Conservation (phyloP, 2,888 invertebrate genomes). For the Morinoia aosen region DNA sequence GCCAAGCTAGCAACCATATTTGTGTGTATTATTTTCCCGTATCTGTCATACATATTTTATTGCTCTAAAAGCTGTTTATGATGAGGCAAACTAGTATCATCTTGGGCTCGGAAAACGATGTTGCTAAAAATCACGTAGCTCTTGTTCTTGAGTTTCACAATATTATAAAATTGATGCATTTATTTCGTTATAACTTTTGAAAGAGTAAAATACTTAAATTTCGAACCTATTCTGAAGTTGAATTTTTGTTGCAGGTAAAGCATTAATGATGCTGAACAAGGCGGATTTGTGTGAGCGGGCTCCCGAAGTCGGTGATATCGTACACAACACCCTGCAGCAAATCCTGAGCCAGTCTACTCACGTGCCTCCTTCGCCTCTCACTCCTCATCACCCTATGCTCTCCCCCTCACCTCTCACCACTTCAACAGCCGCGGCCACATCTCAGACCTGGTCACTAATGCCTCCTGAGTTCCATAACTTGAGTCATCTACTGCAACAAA, state of each 20-base stretch:
- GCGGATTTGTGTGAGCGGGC: constrained; percentile 91
- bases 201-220: not conserved
- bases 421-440: constrained; percentile 59
- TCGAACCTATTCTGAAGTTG: not conserved
- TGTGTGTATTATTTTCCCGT: not conserved
- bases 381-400: constrained; percentile 66
- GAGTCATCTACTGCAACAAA: constrained; percentile 85
- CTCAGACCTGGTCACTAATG: constrained; percentile 73
- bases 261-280: constrained; percentile 89
- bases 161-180: not conserved
- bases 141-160: not conserved
- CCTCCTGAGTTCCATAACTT: constrained; percentile 84
- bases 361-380: constrained; percentile 66
- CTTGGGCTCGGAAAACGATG: not conserved
- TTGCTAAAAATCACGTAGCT: not conserved
- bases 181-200: not conserved
- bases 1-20: not conserved
- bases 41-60: not conserved
- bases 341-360: constrained; percentile 74
- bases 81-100: not conserved
- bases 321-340: constrained; percentile 93
- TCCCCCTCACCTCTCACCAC: constrained; percentile 66
- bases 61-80: constrained; percentile 27
- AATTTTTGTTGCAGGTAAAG: constrained; percentile 79
- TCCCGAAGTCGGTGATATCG: constrained; percentile 92